Base-by-base conservation (phyloP, 2,113 vertebrate species). In the Fulmarus glacialis region DNA sequence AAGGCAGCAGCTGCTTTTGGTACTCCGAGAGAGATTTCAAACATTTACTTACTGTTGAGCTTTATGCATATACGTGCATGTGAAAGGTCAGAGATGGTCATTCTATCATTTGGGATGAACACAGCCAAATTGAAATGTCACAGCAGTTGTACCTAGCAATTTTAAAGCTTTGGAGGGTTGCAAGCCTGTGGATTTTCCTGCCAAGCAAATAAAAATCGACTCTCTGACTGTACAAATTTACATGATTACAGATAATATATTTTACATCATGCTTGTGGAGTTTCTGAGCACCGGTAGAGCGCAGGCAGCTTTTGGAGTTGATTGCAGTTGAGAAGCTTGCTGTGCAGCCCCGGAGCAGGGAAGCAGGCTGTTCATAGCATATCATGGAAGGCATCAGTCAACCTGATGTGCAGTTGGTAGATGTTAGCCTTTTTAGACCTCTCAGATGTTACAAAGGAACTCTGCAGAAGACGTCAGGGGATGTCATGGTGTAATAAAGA, bases 81-180 rank as follows among this genome's bases (percentile, higher is more conserved):
- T 95, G 88, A 97, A 97, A 97, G 95, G 96, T 97, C 95, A 96
- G 91, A 85, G 87, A 83, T 68, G 67, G 95, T 95, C 22, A 7
- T 97, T 97, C 87, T 91, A 86, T 95, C 94, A 94, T 96, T 93
- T 93, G 89, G 63, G 92, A 96, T 88, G 91, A 96, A 89, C 91
- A 74, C 71, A 86, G 90, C 59, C 83, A 93, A 97, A 97, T 95
- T 97, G 93, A 97, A 97, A 97, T 97, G 95, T 97, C 96, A 97
- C 94, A 97, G 92, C 84, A 96, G 94, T 96, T 45, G 32, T 89
- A 97, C 74, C 82, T 96, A 82, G 82, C 91, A 96, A 95, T 97
- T 95, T 97, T 93, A 95, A 93, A 97, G 95, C 95, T 97, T 96
- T 80, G 59, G 93, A 96, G 94, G 83, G 78, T 90, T 87, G 67